Base-by-base conservation (phyloP, 2,888 invertebrate genomes). In the Pachliopta kotzebuea region DNA sequence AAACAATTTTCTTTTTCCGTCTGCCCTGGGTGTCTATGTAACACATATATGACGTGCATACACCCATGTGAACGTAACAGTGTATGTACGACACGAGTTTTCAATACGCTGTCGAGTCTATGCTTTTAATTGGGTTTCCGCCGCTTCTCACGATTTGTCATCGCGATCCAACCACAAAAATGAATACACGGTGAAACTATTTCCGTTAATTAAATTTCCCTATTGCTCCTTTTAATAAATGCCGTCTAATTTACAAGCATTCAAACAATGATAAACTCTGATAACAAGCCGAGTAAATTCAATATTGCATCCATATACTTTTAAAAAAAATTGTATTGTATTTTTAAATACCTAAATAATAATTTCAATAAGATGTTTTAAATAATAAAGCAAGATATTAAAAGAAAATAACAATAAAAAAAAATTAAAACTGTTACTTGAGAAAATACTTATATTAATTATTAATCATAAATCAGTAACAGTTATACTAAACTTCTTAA, bases 391-490 rank as follows among this genome's bases (percentile, higher is more conserved):
- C 8, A 31, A 31, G 31, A 31, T 31, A 31, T 31, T 9, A 31
- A 31, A 54, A 54, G 17, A 24, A 49, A 17, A n/a, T n/a, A n/a
- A n/a, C n/a, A n/a, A n/a, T n/a, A n/a, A n/a, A n/a, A n/a, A n/a
- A n/a, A n/a, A n/a, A 18, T 45, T 58, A 26, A 60, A 64, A 1
- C 18, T 45, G n/a, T 60, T 26, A 37, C 11, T 52, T 56, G 11
- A 65, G 61, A 69, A 70, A 63, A 67, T 77, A 75, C 70, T 72
- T 70, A 66, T 63, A 68, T 78, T 83, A 84, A 86, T 86, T 81
- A 88, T 85, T 85, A 87, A 81, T 80, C 85, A 88, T 88, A 89
- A 88, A 88, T 88, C 87, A 83, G 71, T 75, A 71, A 70, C 73
- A 78, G 78, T 78, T 77, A 83, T 83, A 79, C 77, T 75, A 75